phyloP scores from a whole-genome alignment of 2,888 invertebrate species.

The Heterodera filipjevi region DNA sequence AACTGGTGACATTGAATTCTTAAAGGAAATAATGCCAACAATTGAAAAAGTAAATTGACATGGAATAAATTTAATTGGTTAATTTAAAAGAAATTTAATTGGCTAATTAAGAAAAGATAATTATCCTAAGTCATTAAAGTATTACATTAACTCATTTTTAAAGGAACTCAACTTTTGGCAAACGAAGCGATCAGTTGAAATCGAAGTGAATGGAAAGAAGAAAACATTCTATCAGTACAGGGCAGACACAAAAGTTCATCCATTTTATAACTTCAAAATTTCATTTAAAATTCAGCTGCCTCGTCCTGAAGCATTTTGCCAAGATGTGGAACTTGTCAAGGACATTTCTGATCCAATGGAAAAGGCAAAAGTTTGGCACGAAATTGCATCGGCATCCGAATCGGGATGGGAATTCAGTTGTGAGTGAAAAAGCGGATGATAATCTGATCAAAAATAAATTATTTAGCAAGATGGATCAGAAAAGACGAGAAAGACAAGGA shows the following conservation, averaged over 20 bases:
- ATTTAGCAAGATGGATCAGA: conserved; percentile 80
- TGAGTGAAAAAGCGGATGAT: conserved; percentile 66
- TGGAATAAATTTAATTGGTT: no score
- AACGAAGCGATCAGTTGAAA: conserved; percentile 51
- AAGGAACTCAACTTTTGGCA: conserved; percentile 56
- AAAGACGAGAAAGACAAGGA: conserved; percentile 37
- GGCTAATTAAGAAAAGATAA: no score
- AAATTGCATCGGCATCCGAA: conserved; percentile 72
- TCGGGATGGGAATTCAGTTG: conserved; percentile 95
- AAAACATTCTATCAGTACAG: conserved; percentile 75
- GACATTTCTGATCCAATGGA: not conserved
- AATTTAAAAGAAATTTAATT: no score
- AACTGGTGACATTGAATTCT: conserved; percentile 75
- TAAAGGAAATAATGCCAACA: conserved; percentile 65
- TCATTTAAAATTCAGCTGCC: not conserved
- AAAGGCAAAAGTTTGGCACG: conserved; percentile 18
- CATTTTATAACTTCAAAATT: not conserved
- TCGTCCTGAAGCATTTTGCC: conserved; percentile 31
- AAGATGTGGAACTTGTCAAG: conserved; percentile 28
- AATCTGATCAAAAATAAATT: not conserved
- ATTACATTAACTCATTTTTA: no score
- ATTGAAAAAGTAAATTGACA: conserved; percentile 65
- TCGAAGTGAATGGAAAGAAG: conserved; percentile 70
- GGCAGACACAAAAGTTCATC: conserved; percentile 39
- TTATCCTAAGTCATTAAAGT: no score